Evolutionary conservation across 2,797 vertebrate genomes (phyloP), one percentile per base, ranked within the genome.

Genomic region (Hydrophis major): DNA sequence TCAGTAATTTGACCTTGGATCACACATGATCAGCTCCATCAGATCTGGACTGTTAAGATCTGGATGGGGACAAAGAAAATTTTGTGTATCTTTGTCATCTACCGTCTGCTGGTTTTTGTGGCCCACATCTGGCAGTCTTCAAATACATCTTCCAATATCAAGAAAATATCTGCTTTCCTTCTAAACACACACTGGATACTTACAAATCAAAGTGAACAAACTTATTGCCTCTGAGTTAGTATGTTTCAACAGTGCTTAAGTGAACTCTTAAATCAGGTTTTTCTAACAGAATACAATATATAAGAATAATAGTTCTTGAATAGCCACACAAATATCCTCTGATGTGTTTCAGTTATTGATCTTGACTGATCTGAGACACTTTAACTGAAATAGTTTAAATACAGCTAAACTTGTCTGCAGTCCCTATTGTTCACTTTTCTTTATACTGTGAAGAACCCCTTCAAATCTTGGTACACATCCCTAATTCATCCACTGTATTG

Each of bases 391-490:
- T 13, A 60, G 37, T 28, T 55, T 60, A 88, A 88, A 60, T 86
- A 42, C 6, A 28, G 42, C 53, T 63, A n/a, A 74, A 42, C 20
- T 0, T 61, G 47, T 55, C 14, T 32, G 37, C 42, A 13, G 32
- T 60, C 50, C 32, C 83, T 47, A n/a, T 56, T 55, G 16, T 86
- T 37, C n/a, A 27, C 10, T 20, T 60, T 53, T 74, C 22, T 18
- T 20, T 27, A 56, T 47, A 14, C 50, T 37, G 16, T 13, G 16
- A 1, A 91, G 60, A 93, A 37, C 92, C 59, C 93, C 74, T 96
- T 98, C 95, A 98, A 88, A 98, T 97, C 89, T 98, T 98, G 2
- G 97, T 97, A 94, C 96, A 97, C 66, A 95, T 74, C 0, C 93
- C 96, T 22, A 7, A 74, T 86, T 92, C 86, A 10, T 96, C 97